These are phyloP conservation scores for Cyphomyrmex costatus DNA, from an alignment of 1,140 invertebrate species.

Conservation along the genomic window DNA sequence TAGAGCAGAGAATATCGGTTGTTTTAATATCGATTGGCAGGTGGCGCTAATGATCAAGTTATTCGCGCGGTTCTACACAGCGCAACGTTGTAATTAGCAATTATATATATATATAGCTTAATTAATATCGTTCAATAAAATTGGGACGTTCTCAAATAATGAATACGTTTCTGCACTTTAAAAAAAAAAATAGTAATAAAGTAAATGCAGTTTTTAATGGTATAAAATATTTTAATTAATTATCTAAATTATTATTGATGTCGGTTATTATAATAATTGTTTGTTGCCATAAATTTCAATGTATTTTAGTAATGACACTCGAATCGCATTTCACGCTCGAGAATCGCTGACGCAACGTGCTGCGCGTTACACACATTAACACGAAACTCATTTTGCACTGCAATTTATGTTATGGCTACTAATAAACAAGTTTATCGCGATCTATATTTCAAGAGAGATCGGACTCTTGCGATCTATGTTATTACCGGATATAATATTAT, in stretches of 20 bases:
- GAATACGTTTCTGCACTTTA: slow-evolving; percentile 2
- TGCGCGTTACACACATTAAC: slow-evolving; percentile 39
- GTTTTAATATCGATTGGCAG: slow-evolving; percentile 9
- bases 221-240: slow-evolving; percentile 43
- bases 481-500: slow-evolving; percentile 34
- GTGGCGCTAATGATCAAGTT: slow-evolving; percentile 58
- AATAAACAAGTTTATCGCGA: slow-evolving; percentile 45
- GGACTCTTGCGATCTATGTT: not conserved
- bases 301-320: slow-evolving; percentile 19
- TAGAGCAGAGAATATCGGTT: slow-evolving; percentile 13
- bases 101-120: slow-evolving; percentile 5
- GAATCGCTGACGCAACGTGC: slow-evolving; percentile 42
- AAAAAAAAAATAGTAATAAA: not conserved
- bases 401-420: slow-evolving; percentile 50
- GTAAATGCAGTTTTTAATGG: not conserved
- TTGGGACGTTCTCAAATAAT: not conserved
- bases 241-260: slow-evolving; percentile 9
- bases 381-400: slow-evolving; percentile 50
- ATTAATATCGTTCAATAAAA: slow-evolving; percentile 33
- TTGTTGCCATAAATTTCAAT: slow-evolving; percentile 31
- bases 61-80: not conserved
- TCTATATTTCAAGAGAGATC: slow-evolving; percentile 3
- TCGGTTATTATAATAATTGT: slow-evolving; percentile 20
- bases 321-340: slow-evolving; percentile 33
- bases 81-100: slow-evolving; percentile 7